A percentile compares a stretch with the other conserved stretches of the same genome.
phyloP scores from a whole-genome alignment of 2,888 invertebrate genomes.

The Conchocele bisecta region DNA sequence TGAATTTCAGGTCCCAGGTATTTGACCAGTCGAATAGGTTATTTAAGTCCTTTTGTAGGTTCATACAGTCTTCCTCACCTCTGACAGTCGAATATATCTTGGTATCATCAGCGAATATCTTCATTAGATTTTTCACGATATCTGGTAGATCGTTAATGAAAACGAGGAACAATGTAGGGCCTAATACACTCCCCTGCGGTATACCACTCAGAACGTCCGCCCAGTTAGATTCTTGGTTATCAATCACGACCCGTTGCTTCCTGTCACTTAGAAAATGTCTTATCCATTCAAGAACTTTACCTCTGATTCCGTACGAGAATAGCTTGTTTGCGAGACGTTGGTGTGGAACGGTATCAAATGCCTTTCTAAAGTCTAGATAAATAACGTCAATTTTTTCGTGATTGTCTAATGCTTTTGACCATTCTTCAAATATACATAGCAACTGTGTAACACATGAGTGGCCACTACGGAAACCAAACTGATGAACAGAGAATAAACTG shows the following conservation, averaged over 20 bases:
- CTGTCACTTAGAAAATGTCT: constrained; percentile 14
- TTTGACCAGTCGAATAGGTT: too few relatives aligned
- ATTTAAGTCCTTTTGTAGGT: too few relatives aligned
- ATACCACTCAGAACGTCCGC: constrained; percentile 21
- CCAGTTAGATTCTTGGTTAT: constrained; percentile 3
- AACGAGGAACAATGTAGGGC: constrained; percentile 9
- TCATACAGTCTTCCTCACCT: too few relatives aligned
- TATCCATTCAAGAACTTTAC: constrained; percentile 7
- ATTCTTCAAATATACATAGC: not conserved
- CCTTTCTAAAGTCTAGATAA: constrained; percentile 15
- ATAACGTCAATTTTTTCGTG: constrained; percentile 1
- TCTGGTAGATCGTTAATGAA: constrained; percentile 22
- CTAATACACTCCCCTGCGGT: constrained; percentile 16
- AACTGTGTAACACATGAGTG: not conserved
- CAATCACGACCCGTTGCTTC: constrained; percentile 14
- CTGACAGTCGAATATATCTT: too few relatives aligned
- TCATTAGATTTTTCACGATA: not conserved
- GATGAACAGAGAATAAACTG: not conserved
- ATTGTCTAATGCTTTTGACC: constrained; percentile 4
- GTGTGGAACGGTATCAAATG: constrained; percentile 18
- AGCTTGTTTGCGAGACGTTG: constrained; percentile 8
- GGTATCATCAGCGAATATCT: constrained; percentile 18
- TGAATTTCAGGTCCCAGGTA: too few relatives aligned
- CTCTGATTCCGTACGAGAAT: constrained; percentile 1
- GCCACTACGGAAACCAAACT: constrained; percentile 10